These are phyloP conservation scores for Parnassius mnemosyne DNA, from an alignment of 2,888 invertebrate genomes.

Conservation along the genomic window DNA sequence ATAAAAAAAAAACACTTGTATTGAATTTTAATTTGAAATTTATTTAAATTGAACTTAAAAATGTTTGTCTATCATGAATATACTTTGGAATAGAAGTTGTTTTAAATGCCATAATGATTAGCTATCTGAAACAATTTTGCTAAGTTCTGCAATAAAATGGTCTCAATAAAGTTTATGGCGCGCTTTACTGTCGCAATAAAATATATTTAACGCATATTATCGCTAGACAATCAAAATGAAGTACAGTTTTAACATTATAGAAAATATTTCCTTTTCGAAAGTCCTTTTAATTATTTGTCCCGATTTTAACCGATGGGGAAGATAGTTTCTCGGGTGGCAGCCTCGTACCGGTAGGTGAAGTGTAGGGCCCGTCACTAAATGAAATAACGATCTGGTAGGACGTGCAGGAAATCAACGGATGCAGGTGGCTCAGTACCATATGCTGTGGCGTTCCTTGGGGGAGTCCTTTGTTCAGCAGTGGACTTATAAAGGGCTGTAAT, in stretches of 20 bases:
- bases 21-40: background rate
- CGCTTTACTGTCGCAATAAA: constrained; percentile 46
- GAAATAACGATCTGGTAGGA: too few species aligned
- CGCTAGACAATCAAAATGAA: constrained; percentile 17
- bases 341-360: too few species aligned
- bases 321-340: too few species aligned
- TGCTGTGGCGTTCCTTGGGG: too few species aligned
- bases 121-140: constrained; percentile 36
- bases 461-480: too few species aligned
- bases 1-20: too few species aligned
- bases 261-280: background rate
- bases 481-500: too few species aligned
- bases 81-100: constrained; percentile 23
- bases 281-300: background rate
- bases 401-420: too few species aligned
- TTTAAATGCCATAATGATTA: constrained; percentile 32
- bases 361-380: too few species aligned
- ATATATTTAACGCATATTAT: constrained; percentile 35
- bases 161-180: constrained; percentile 41
- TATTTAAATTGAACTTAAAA: constrained; percentile 9
- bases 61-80: background rate
- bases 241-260: background rate
- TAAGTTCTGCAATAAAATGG: constrained; percentile 45
- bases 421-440: too few species aligned
- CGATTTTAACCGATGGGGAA: too few species aligned